Evolutionary conservation across 2,113 vertebrate genomes (phyloP), one percentile per base, ranked within the genome.

Genomic region (Panthera tigris): DNA sequence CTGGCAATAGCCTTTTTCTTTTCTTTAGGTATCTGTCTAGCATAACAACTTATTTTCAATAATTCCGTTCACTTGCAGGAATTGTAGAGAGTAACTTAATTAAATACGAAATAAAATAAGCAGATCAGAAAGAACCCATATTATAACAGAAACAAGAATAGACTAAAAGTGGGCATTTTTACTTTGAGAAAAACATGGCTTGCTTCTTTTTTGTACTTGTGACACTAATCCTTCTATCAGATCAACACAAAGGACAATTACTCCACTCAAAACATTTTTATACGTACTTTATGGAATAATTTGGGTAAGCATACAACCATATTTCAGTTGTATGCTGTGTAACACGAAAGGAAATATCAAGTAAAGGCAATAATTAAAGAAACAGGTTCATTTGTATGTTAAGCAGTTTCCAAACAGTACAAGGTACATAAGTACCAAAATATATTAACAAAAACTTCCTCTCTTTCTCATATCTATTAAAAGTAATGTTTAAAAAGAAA

Each of bases 331-430:
- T 84, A 31, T 61, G 48, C n/a, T 89, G 13, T 36, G 16, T 14
- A 88, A 93, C 15, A 92, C 27, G 61, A 48, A 93, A 65, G 45
- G 13, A 93, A 74, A 57, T 68, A 14, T n/a, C 1, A 7, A 86
- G 12, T 23, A 39, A 83, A 93, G 71, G 23, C 39, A 82, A 69
- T 61, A 87, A 82, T 83, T 79, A 79, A 93, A 95, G 36, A 74
- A 96, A 79, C 23, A 41, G 18, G 8, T 36, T 61, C 36, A 85
- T 96, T 96, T 93, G 39, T 66, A 91, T 61, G 76, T 88, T 93
- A 79, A 66, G 16, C 33, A n/a, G 10, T 65, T 91, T 8, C 33
- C 45, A 63, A 63, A 73, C 33, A 88, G 52, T 65, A 68, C 68
- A 90, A 90, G 41, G 50, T 87, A 78, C 21, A 83, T 9, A 96